Evolutionary conservation across 2,113 vertebrate species (phyloP).

Genomic region (Lasiurus cinereus): DNA sequence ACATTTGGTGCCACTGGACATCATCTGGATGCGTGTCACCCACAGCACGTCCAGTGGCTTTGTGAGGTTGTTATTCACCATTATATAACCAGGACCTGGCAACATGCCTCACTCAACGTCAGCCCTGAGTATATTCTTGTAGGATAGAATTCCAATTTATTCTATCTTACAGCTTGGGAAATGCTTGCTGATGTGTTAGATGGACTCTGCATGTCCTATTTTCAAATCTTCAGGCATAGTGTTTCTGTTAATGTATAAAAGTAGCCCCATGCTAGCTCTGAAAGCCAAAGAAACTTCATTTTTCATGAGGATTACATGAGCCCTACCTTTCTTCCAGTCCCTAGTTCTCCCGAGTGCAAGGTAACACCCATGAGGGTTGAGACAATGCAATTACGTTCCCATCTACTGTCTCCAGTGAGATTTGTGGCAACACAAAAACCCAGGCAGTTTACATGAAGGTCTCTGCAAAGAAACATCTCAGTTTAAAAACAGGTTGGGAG

Average conservation of each 20-base stretch:
- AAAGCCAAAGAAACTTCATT: background rate
- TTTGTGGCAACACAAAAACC: background rate
- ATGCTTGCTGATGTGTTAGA: slow-evolving; percentile 41
- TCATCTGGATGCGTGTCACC: background rate
- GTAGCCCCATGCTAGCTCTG: background rate
- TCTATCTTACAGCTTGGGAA: slow-evolving; percentile 23
- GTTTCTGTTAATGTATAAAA: background rate
- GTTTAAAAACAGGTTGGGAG: background rate
- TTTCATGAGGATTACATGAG: background rate
- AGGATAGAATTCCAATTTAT: slow-evolving; percentile 55
- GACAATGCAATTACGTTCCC: background rate
- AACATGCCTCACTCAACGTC: slow-evolving; percentile 37
- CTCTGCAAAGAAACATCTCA: background rate
- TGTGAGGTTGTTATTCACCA: background rate
- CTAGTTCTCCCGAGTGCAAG: background rate
- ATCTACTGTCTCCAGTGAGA: background rate
- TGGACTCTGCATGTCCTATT: slow-evolving; percentile 13
- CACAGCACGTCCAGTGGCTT: background rate
- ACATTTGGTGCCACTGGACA: background rate
- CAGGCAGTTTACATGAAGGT: background rate
- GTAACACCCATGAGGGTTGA: background rate
- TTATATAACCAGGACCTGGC: slow-evolving; percentile 32
- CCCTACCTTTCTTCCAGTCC: background rate
- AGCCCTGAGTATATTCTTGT: background rate
- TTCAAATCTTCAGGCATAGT: background rate